These are phyloP conservation scores for Netelia melanura DNA, from an alignment of 2,888 invertebrate species.

Conservation along the genomic window DNA sequence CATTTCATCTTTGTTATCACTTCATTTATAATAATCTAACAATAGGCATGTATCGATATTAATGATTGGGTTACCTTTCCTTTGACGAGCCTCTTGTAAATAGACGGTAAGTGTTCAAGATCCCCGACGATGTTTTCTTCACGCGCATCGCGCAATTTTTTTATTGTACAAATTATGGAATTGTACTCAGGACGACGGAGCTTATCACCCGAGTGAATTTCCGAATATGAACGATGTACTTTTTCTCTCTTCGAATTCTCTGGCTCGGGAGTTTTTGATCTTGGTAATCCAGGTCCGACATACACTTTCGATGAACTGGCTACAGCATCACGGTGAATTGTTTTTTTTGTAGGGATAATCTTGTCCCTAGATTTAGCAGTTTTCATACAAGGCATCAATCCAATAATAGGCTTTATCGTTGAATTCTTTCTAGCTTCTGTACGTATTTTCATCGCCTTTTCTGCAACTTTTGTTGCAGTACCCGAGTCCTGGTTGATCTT, in stretches of 20 bases:
- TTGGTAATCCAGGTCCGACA: slow-evolving; percentile 71
- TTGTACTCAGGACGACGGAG: slow-evolving; percentile 79
- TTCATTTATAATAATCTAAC: no score
- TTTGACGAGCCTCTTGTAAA: slow-evolving; percentile 74
- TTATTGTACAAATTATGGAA: slow-evolving; percentile 79
- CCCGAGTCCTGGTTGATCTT: neutral
- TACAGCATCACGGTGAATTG: slow-evolving; percentile 35
- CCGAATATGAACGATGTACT: slow-evolving; percentile 25
- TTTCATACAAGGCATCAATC: slow-evolving; percentile 62
- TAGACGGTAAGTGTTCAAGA: slow-evolving; percentile 74
- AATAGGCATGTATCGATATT: no score
- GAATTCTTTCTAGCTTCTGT: neutral
- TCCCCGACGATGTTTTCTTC: slow-evolving; percentile 74
- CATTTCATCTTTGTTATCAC: no score
- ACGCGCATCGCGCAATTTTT: slow-evolving; percentile 75
- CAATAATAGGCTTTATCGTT: neutral
- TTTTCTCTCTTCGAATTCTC: neutral
- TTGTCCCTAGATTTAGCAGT: neutral
- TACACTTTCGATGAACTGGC: slow-evolving; percentile 58
- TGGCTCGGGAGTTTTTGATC: slow-evolving; percentile 28
- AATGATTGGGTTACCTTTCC: slow-evolving; percentile 75
- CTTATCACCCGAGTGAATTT: slow-evolving; percentile 66
- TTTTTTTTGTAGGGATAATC: slow-evolving; percentile 50
- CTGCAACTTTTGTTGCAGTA: neutral
- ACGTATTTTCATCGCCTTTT: neutral